Evolutionary conservation across 2,888 invertebrate genomes (phyloP).

Genomic region (Hylaea fasciaria): DNA sequence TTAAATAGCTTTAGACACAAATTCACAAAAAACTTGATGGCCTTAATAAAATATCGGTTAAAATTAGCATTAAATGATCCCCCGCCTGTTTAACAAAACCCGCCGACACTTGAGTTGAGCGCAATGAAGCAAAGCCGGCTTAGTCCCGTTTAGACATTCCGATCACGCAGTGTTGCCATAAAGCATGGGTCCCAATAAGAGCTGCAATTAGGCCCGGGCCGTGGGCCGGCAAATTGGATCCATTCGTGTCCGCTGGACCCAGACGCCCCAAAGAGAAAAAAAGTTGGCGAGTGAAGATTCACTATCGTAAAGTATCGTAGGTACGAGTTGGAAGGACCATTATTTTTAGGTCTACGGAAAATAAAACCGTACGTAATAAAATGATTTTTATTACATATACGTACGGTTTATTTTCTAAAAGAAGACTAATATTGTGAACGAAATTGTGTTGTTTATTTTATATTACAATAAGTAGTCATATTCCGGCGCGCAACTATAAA

Average conservation of each 20-base stretch:
- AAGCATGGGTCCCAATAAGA: constrained; percentile 55
- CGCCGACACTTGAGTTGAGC: constrained; percentile 14
- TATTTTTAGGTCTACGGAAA: not conserved
- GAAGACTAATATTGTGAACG: too few relatives aligned
- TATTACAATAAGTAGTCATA: too few relatives aligned
- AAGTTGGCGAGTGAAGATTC: constrained; percentile 18
- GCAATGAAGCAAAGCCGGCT: constrained; percentile 14
- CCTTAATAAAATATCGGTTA: not conserved
- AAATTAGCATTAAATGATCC: not conserved
- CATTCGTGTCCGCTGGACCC: constrained; percentile 40
- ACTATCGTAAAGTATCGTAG: constrained; percentile 14
- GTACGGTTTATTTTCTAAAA: too few relatives aligned
- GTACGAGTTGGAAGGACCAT: constrained; percentile 3
- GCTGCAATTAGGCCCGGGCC: constrained; percentile 58
- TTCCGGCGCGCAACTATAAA: not conserved
- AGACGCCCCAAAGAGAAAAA: constrained; percentile 30
- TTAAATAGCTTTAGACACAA: not conserved
- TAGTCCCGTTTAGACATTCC: constrained; percentile 46
- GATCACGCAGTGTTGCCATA: constrained; percentile 54
- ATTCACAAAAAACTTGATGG: too few relatives aligned
- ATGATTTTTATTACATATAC: too few relatives aligned
- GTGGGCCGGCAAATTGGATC: constrained; percentile 53
- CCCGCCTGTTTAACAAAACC: not conserved
- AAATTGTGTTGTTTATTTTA: too few relatives aligned
- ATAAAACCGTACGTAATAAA: too few relatives aligned